Evolutionary conservation across 2,113 vertebrate genomes (phyloP), one percentile per base, ranked within the genome.

Genomic region (Myanophis thanlyinensis): DNA sequence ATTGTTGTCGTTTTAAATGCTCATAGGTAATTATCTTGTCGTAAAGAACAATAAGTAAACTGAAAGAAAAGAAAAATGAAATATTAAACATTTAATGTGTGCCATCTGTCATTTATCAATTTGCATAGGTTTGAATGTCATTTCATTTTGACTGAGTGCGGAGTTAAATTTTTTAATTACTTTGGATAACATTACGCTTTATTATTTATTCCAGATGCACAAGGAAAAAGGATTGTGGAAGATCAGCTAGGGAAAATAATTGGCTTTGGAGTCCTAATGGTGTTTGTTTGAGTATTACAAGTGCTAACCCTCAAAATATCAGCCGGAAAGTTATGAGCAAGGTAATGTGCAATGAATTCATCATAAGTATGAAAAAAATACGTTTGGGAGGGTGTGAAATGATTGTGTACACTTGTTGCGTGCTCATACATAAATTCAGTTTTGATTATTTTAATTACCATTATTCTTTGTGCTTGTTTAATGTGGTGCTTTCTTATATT

Each of bases 251-350:
- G 93, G 84, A 95, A 0, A 98, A 98, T 93, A 97, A 98, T 84
- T 99, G 99, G 99, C 96, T 99, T 40, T 99, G 99, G 99, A 99
- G 99, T 87, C 98, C 98, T 22, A 84, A 95, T 22, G 97, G 98
- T 92, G 92, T 97, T 40, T 99, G 99, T 10, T 97, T 99, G 51
- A 91, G 98, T 88, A 93, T 99, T 93, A 51, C 97, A 15, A 94
- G 95, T 53, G 98, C 98, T 73, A 8, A 95, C 1, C 99, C 99
- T 0, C 97, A 97, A 25, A 99, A 98, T 92, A 98, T 99, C 97
- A 99, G 99, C 97, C 98, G 98, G 89, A 98, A 94, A 95, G 98
- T 95, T 12, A 95, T 94, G 85, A 89, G 94, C 20, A 95, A 97
- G 96, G 98, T 98, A 95, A 44, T 46, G 48, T 9, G n/a, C 2